Evolutionary conservation across 2,888 invertebrate genomes (phyloP).

Genomic region (Drosophila fulvimacula): DNA sequence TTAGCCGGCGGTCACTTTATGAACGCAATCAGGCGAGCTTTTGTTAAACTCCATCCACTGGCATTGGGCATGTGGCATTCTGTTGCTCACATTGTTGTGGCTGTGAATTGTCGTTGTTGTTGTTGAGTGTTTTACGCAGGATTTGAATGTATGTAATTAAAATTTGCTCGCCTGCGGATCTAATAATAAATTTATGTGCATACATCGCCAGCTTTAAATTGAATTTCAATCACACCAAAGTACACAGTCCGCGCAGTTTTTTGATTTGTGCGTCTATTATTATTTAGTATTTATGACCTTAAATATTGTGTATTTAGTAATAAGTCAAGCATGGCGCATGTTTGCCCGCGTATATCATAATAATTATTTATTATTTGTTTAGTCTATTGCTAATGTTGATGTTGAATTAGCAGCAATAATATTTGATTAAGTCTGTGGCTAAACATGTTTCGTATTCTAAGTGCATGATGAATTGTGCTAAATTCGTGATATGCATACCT

Average conservation of each 20-base stretch:
- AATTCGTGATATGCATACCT: slow-evolving; percentile 11
- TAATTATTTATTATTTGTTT: slow-evolving; percentile 30
- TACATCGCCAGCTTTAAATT: slow-evolving; percentile 40
- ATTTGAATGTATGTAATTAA: slow-evolving; percentile 72
- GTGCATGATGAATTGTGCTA: slow-evolving; percentile 68
- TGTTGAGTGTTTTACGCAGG: slow-evolving; percentile 35
- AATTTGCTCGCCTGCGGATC: slow-evolving; percentile 58
- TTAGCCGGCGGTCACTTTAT: slow-evolving; percentile 64
- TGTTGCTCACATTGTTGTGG: slow-evolving; percentile 39
- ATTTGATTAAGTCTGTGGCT: slow-evolving; percentile 51
- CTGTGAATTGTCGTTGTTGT: slow-evolving; percentile 11
- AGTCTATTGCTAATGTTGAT: slow-evolving; percentile 28
- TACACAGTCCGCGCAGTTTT: slow-evolving; percentile 23
- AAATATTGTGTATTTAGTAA: slow-evolving; percentile 9
- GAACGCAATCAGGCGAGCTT: slow-evolving; percentile 69
- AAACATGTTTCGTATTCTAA: slow-evolving; percentile 46
- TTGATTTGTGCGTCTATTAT: slow-evolving; percentile 3
- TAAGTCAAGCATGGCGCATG: slow-evolving; percentile 58
- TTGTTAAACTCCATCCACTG: slow-evolving; percentile 54
- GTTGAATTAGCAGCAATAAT: slow-evolving; percentile 48
- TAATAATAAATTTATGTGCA: slow-evolving; percentile 60
- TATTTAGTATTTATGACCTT: not conserved
- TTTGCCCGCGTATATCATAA: slow-evolving; percentile 47
- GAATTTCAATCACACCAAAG: slow-evolving; percentile 51
- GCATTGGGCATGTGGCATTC: slow-evolving; percentile 29